Conservation (phyloP, 2,888 invertebrate genomes). For the Stenoptilia bipunctidactyla region DNA sequence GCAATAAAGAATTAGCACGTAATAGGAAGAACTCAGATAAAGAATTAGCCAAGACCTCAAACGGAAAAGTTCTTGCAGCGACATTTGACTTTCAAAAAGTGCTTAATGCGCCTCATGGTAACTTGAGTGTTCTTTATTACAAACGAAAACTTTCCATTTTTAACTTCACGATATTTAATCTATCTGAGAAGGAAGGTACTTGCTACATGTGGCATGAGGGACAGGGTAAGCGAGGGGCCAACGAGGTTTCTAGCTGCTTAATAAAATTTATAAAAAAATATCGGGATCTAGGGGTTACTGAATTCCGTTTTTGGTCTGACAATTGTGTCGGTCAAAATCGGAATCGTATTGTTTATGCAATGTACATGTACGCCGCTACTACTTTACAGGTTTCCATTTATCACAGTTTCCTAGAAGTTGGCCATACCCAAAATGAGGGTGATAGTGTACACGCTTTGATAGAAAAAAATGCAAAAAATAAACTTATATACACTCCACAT, state of each 20-base stretch:
- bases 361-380: conserved; percentile 6
- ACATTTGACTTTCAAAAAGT: conserved; percentile 17
- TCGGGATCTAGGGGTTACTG: conserved; percentile 1
- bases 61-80: conserved; percentile 9
- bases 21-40: conserved; percentile 11
- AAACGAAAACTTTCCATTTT: conserved; percentile 14
- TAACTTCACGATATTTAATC: conserved; percentile 15
- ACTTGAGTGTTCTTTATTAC: conserved; percentile 15
- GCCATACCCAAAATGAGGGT: conserved; percentile 10
- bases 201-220: conserved; percentile 20
- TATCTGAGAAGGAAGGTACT: conserved; percentile 6
- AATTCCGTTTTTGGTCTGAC: conserved; percentile 10
- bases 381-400: conserved; percentile 1
- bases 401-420: conserved; percentile 8
- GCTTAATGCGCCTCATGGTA: conserved; percentile 12
- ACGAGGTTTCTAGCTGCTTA: conserved; percentile 16
- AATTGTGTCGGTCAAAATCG: conserved; percentile 14
- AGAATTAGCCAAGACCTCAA: conserved; percentile 5
- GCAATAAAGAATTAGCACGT: conserved; percentile 3
- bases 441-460: conserved; percentile 10
- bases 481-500: conserved; percentile 6
- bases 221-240: conserved; percentile 16
- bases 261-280: not conserved
- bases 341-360: conserved; percentile 11
- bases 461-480: conserved; percentile 4